Evolutionary conservation across 2,888 invertebrate genomes (phyloP).

Genomic region (Thecophora atra): DNA sequence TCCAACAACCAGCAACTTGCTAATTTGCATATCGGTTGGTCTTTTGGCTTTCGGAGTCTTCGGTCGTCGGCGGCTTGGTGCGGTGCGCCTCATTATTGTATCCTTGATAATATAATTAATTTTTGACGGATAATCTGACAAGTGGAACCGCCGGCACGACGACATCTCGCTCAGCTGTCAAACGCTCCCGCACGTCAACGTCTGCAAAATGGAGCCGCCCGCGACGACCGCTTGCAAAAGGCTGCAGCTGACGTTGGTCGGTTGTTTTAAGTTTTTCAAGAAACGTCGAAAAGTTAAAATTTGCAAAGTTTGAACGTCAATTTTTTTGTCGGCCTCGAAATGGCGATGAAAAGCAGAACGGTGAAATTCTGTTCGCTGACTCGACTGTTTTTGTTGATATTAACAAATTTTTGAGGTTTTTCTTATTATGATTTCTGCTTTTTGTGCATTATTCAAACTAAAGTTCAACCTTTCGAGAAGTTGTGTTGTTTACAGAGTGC

Average conservation of each 20-base stretch:
- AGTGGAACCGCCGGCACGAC: slow-evolving; percentile 32
- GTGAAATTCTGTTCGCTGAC: neutral
- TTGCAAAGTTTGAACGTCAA: slow-evolving; percentile 8
- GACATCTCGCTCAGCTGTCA: slow-evolving; percentile 22
- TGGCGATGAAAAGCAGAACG: neutral
- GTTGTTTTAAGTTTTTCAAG: neutral
- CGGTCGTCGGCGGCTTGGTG: neutral
- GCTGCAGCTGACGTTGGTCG: neutral
- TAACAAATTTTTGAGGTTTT: neutral
- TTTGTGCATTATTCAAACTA: too few relatives aligned
- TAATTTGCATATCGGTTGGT: slow-evolving; percentile 15
- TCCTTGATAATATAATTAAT: slow-evolving; percentile 37
- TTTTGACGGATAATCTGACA: slow-evolving; percentile 39
- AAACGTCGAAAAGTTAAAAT: slow-evolving; percentile 5
- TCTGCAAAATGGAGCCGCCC: neutral
- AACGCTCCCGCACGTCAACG: neutral
- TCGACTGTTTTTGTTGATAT: neutral
- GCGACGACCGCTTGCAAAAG: neutral
- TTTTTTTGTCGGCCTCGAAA: neutral
- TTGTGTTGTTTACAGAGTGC: neutral
- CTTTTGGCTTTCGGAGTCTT: neutral
- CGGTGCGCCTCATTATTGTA: slow-evolving; percentile 20
- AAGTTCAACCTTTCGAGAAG: too few relatives aligned
- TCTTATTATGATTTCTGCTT: neutral
- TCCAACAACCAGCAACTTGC: slow-evolving; percentile 11